Evolutionary conservation across 2,113 vertebrate genomes (phyloP), one percentile per base, ranked within the genome.

Genomic region (Lethenteron camtschaticum): DNA sequence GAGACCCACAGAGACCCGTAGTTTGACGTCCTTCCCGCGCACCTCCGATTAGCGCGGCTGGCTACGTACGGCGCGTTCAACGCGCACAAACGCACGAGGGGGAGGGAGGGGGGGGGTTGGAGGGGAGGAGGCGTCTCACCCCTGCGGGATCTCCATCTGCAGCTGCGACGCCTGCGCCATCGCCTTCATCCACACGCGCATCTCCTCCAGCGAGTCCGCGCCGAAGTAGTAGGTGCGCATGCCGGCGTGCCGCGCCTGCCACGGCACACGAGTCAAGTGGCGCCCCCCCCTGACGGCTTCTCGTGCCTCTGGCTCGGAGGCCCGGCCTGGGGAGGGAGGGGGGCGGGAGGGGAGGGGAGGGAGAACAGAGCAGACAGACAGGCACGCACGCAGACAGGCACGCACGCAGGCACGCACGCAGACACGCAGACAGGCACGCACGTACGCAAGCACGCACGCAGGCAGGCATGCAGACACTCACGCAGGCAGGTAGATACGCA

Each of bases 151-250:
- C 71, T 94, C 88, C 55, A 85, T 83, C 73, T 95, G 92, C 58
- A 95, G 84, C 56, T 95, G 84, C 2, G 88, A 84, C 58, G 94
- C 88, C 68, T 95, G 90, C 60, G 85, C 84, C 94, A 99, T 99
- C 72, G 85, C 87, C 81, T 86, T 91, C 88, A 96, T 96, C 92
- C 94, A 99, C 11, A 88, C 80, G 70, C 96, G 90, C 90, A 92
- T 96, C 73, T 99, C 94, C 81, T 91, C 95, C 74, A 83, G 86
- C 74, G 88, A 85, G 81, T 99, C 94, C 71, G 87, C 87, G 85
- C 90, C 91, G 83, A 99, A 99, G 82, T 99, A 99, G 84, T 99
- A 99, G 8, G 92, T 96, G 81, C 94, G 80, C 94, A 99, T 99
- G 80, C 96, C 96, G 75, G 94, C 87, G 81, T 99, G 94, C 70